Evolutionary conservation across 2,888 invertebrate genomes (phyloP).

Genomic region (Scelioninae gen. 1): DNA sequence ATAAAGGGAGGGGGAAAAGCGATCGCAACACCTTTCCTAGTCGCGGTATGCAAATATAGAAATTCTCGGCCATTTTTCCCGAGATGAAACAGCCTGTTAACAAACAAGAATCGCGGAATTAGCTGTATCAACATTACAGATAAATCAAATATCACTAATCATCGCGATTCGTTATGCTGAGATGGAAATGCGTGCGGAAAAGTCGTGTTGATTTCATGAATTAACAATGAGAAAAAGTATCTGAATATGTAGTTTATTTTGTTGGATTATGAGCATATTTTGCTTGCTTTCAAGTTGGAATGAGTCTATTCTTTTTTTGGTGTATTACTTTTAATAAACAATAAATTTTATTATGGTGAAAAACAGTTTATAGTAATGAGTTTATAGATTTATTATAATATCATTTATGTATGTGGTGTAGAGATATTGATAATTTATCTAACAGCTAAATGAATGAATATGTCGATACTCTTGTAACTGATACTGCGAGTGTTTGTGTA

Average conservation of each 20-base stretch:
- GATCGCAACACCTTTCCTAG: constrained; percentile 61
- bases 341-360: too few species aligned
- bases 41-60: constrained; percentile 64
- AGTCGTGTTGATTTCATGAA: constrained; percentile 34
- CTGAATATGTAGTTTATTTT: too few species aligned
- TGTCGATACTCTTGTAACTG: neutral
- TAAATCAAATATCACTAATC: constrained; percentile 62
- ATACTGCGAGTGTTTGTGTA: neutral
- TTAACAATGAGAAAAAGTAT: too few species aligned
- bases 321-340: too few species aligned
- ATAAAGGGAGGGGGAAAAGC: constrained; percentile 29
- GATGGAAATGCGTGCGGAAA: constrained; percentile 39
- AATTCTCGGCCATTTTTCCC: constrained; percentile 62
- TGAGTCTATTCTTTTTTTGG: too few species aligned
- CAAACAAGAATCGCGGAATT: constrained; percentile 67
- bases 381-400: too few species aligned
- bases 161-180: constrained; percentile 44
- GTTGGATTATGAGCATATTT: too few species aligned
- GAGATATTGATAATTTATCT: too few species aligned
- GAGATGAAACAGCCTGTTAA: constrained; percentile 61
- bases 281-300: too few species aligned
- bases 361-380: too few species aligned
- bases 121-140: constrained; percentile 57
- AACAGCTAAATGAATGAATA: constrained; percentile 23
- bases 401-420: too few species aligned